These are phyloP conservation scores for Heliconius hortense DNA, from an alignment of 2,888 invertebrate genomes.

Conservation along the genomic window DNA sequence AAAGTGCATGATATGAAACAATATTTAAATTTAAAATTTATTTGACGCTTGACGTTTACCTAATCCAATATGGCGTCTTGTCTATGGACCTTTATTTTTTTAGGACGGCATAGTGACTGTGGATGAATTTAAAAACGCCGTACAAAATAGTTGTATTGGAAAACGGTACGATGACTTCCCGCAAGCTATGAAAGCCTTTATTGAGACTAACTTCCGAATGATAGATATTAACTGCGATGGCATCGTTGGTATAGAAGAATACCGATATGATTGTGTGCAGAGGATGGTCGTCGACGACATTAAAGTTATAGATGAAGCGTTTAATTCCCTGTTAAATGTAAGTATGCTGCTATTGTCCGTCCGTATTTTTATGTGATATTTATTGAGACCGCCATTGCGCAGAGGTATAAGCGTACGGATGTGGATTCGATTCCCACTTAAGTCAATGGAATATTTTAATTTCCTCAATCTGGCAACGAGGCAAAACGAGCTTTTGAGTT, in stretches of 20 bases:
- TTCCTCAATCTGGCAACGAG: no score
- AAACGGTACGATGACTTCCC: slow-evolving; percentile 90
- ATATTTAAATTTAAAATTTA: background rate
- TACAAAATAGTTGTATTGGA: slow-evolving; percentile 90
- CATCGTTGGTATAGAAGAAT: slow-evolving; percentile 89
- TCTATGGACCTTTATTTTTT: slow-evolving; percentile 47
- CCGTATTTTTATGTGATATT: no score
- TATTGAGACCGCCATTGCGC: no score
- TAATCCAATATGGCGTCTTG: slow-evolving; percentile 29
- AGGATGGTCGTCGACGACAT: slow-evolving; percentile 90
- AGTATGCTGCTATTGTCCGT: slow-evolving; percentile 56
- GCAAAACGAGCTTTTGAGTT: no score
- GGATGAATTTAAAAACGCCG: slow-evolving; percentile 90
- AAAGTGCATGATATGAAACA: slow-evolving; percentile 39
- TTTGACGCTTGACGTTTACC: slow-evolving; percentile 52
- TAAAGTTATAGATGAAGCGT: slow-evolving; percentile 89
- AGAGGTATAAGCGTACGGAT: no score
- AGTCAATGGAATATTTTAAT: no score
- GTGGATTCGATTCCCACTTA: no score
- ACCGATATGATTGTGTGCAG: slow-evolving; percentile 90
- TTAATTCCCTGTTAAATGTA: slow-evolving; percentile 88
- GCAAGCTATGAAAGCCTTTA: slow-evolving; percentile 93
- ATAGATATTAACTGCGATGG: slow-evolving; percentile 91
- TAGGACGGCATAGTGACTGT: slow-evolving; percentile 91
- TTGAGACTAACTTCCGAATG: slow-evolving; percentile 91